Base-by-base conservation (phyloP, 1,140 invertebrate genomes). In the Samia ricini region DNA sequence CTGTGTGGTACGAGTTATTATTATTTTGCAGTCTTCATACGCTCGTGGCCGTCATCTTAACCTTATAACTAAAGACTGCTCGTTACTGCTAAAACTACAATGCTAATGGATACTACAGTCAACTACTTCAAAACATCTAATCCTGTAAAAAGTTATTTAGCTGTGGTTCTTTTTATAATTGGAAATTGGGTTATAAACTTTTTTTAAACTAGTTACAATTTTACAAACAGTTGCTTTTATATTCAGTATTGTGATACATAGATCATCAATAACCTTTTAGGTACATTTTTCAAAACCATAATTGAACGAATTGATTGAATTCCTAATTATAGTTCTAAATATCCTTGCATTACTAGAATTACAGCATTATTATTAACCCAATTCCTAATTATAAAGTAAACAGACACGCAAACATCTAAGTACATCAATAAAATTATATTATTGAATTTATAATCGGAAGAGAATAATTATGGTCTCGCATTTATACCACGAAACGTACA, bases 391-490 rank as follows among this genome's bases (percentile, higher is more conserved):
- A 42, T 15, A 42, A 52, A 20, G 19, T 15, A 21, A 15, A 52
- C 51, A 2, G n/a, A 21, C 51, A 22, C 21, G 20, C 51, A 22
- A 22, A 22, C 67, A 64, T 51, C 65, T 65, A 72, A 74, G 63
- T 75, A 78, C 72, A 77, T 72, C 74, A 82, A 79, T 82, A 76
- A 80, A 81, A 80, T 74, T 52, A 72, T 55, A 51, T 79, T 52
- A 49, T 78, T 83, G 86, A 74, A 51, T 79, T 59, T 83, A 78
- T 74, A 72, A 81, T 58, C 76, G 74, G 73, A 80, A 76, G 75
- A 79, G 72, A 79, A 80, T 76, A 76, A 77, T 79, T 57, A 69
- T 81, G 86, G 86, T 83, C 83, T 86, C 81, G 83, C 81, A 82
- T 83, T 84, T 24, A 42, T 10, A 36, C 24, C 72, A 80, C 69